A percentile compares a stretch with the other conserved stretches of the same genome.
phyloP scores from a whole-genome alignment of 2,797 vertebrate species.

The Rhinogobio ventralis region DNA sequence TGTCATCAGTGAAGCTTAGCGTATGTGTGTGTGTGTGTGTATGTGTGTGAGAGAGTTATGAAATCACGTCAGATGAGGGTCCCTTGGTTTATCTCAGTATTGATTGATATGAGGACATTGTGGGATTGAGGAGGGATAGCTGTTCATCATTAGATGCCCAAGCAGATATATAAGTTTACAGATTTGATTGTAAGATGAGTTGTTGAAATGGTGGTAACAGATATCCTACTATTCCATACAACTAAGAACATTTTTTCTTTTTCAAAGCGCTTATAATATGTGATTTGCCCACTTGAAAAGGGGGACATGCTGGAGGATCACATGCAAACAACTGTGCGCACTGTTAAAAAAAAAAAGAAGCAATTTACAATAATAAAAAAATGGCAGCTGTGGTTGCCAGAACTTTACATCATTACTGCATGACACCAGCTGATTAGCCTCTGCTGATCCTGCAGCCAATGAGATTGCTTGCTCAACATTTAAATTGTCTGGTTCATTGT shows the following conservation, averaged over 20 bases:
- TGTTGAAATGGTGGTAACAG: background rate
- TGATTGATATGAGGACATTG: conserved; percentile 11
- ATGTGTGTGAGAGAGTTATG: background rate
- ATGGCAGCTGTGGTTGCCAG: too few species aligned
- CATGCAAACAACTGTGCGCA: background rate
- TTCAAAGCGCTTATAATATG: background rate
- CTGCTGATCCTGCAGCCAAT: too few species aligned
- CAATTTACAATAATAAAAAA: background rate
- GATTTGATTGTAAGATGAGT: background rate
- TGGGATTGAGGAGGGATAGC: background rate
- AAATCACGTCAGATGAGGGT: background rate
- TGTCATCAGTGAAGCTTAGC: conserved; percentile 39
- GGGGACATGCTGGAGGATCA: background rate
- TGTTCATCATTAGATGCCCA: background rate
- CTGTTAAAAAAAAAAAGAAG: background rate
- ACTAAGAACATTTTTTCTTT: background rate
- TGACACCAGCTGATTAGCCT: too few species aligned
- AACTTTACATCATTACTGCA: too few species aligned
- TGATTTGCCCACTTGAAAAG: background rate
- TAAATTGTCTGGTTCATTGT: too few species aligned
- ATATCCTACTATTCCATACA: background rate
- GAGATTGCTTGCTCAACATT: too few species aligned
- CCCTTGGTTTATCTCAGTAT: conserved; percentile 6
- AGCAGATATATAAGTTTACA: background rate
- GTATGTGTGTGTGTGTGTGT: background rate